phyloP scores from a whole-genome alignment of 2,113 vertebrate genomes.

The Collichthys lucidus region DNA sequence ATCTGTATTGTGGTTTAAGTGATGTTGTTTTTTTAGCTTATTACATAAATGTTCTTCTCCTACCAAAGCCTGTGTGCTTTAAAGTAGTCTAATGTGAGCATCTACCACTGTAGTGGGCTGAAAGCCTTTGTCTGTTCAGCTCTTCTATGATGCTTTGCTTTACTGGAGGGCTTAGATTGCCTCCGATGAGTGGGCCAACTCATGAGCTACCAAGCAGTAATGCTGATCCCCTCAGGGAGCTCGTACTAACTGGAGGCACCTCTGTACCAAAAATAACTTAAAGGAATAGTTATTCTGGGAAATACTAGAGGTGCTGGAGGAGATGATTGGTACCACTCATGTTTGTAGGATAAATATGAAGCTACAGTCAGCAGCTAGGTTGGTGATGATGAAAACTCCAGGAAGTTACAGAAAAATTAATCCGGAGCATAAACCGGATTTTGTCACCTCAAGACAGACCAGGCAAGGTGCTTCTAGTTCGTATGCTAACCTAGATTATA shows the following conservation, averaged over 20 bases:
- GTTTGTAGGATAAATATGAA: neutral
- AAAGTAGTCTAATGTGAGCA: constrained; percentile 55
- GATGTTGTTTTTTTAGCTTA: constrained; percentile 28
- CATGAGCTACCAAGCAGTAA: constrained; percentile 40
- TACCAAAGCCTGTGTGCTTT: constrained; percentile 26
- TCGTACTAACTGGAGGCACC: neutral
- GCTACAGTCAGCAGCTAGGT: neutral
- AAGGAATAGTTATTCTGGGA: constrained; percentile 4
- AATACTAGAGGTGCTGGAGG: neutral
- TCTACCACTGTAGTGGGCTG: constrained; percentile 24
- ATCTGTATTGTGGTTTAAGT: constrained; percentile 29
- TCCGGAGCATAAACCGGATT: neutral
- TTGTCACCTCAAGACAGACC: neutral
- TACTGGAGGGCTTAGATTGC: constrained; percentile 19
- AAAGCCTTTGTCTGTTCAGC: constrained; percentile 53
- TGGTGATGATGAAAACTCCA: neutral
- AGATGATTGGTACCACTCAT: neutral
- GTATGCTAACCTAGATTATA: neutral
- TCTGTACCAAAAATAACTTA: constrained; percentile 13
- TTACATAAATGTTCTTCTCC: constrained; percentile 8
- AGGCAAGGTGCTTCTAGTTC: too few species aligned
- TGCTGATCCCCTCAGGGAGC: neutral
- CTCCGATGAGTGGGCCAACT: constrained; percentile 34
- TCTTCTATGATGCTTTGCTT: constrained; percentile 14
- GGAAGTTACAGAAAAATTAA: neutral